Conservation (phyloP, 37 sponge, comb jelly and placozoan species). For the Oscarella lobularis region DNA sequence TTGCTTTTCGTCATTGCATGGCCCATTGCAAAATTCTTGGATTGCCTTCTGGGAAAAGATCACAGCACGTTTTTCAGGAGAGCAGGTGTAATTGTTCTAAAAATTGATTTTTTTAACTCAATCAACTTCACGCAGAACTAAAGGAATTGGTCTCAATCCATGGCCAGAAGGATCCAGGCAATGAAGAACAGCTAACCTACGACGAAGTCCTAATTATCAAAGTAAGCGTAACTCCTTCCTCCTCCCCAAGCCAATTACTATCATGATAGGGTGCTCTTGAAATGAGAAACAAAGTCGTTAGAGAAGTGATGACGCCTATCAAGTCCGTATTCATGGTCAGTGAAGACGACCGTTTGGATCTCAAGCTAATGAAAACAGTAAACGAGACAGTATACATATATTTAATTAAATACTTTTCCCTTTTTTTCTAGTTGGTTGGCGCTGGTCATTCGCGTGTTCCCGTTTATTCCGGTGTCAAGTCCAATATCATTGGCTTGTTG, state of each 20-base stretch:
- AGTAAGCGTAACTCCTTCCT: conserved; percentile 17
- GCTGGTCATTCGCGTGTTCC: conserved; percentile 65
- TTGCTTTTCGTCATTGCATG: conserved; percentile 44
- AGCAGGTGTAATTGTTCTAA: conserved; percentile 44
- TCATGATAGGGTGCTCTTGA: conserved; percentile 51
- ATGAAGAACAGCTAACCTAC: conserved; percentile 63
- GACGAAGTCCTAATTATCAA: conserved; percentile 71
- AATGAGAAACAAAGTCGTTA: conserved; percentile 65
- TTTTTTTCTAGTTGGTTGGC: conserved; percentile 20
- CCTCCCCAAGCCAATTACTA: too few relatives aligned
- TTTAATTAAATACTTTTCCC: background rate
- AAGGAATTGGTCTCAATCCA: conserved; percentile 60
- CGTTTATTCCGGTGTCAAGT: conserved; percentile 15
- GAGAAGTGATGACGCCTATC: conserved; percentile 64
- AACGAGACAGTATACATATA: background rate
- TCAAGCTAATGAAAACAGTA: conserved; percentile 26
- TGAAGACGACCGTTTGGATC: conserved; percentile 14
- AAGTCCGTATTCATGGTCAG: conserved; percentile 59
- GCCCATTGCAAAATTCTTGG: conserved; percentile 59
- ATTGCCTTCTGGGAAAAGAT: conserved; percentile 42
- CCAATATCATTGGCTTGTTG: conserved; percentile 48
- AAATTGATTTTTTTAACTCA: background rate
- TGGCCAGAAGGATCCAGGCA: conserved; percentile 12
- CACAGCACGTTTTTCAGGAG: conserved; percentile 67
- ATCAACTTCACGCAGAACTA: conserved; percentile 25